These are phyloP conservation scores for Leuciscus waleckii DNA, from an alignment of 2,797 vertebrate species.

Conservation along the genomic window DNA sequence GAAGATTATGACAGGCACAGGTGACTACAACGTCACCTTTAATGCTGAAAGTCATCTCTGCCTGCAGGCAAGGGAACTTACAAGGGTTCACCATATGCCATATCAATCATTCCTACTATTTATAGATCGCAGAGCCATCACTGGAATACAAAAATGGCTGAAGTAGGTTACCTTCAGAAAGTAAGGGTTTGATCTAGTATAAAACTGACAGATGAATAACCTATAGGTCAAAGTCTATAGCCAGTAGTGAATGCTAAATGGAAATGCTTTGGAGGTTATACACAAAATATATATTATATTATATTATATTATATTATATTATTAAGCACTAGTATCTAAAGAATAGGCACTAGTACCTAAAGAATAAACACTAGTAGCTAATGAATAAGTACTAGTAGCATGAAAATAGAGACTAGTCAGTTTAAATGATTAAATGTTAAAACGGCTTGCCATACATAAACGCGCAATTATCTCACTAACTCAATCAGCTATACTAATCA, in stretches of 20 bases:
- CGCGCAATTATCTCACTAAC: no score
- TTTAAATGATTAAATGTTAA: no score
- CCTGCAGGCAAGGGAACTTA: constrained; percentile 67
- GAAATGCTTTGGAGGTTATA: neutral
- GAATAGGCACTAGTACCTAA: no score
- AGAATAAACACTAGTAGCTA: no score
- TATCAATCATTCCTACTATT: constrained; percentile 76
- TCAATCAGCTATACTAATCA: no score
- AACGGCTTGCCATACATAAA: no score
- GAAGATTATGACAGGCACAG: constrained; percentile 59
- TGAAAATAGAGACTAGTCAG: no score
- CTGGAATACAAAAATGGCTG: constrained; percentile 71
- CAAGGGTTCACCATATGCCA: constrained; percentile 63
- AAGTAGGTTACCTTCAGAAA: constrained; percentile 73
- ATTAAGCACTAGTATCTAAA: no score
- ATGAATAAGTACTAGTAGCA: no score
- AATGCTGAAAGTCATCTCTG: constrained; percentile 70
- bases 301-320: neutral
- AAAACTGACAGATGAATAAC: constrained; percentile 9
- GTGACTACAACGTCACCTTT: constrained; percentile 65
- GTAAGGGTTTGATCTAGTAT: neutral
- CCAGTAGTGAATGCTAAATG: neutral
- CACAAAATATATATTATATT: neutral
- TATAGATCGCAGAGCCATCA: constrained; percentile 70
- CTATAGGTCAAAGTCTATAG: neutral